These are phyloP conservation scores for Myrmecobius fasciatus DNA, from an alignment of 2,113 vertebrate species.

Conservation along the genomic window DNA sequence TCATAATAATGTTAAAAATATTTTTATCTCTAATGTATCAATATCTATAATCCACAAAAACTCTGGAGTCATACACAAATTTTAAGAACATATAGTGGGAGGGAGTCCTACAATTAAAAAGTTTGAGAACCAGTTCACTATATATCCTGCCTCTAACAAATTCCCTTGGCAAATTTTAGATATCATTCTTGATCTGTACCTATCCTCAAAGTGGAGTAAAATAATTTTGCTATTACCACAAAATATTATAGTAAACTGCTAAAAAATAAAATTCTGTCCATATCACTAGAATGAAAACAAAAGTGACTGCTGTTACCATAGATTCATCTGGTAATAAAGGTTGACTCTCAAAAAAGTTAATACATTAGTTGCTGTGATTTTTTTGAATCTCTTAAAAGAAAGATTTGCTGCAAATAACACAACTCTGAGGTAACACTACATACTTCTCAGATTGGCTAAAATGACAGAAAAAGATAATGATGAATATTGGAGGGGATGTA, in stretches of 20 bases:
- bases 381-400: not conserved
- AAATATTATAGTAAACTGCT: not conserved
- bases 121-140: not conserved
- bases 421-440: no score
- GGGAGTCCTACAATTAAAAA: not conserved
- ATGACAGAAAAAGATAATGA: no score
- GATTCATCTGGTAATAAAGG: constrained; percentile 7
- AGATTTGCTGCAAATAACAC: not conserved
- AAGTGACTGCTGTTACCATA: not conserved
- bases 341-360: constrained; percentile 7
- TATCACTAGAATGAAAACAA: not conserved
- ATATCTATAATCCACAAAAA: not conserved
- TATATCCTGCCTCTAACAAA: not conserved
- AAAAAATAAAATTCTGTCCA: constrained; percentile 13
- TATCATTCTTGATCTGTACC: not conserved
- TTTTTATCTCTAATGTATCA: not conserved
- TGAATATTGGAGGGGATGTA: no score
- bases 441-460: no score
- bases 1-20: not conserved
- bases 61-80: not conserved
- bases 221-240: not conserved
- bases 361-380: not conserved
- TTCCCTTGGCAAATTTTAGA: not conserved
- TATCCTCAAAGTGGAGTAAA: not conserved
- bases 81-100: not conserved